Conservation (phyloP, 2,888 invertebrate genomes). For the Nineta flava region DNA sequence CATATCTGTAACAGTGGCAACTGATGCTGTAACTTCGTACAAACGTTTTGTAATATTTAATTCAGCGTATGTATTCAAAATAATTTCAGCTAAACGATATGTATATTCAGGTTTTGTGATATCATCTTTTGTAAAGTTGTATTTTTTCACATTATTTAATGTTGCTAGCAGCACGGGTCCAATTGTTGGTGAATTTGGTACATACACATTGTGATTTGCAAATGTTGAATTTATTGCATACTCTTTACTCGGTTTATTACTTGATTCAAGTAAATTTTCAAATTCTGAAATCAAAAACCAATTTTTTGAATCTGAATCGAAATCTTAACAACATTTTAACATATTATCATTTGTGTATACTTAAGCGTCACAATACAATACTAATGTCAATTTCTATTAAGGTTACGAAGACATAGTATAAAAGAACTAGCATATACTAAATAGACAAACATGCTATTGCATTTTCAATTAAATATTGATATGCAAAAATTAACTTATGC, state of each 20-base stretch:
- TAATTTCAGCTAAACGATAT: constrained; percentile 20
- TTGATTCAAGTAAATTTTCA: constrained; percentile 4
- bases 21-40: constrained; percentile 33
- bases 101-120: constrained; percentile 17
- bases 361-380: too few species aligned
- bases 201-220: constrained; percentile 22
- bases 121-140: constrained; percentile 19
- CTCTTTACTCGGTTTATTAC: constrained; percentile 13
- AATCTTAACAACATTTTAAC: too few species aligned
- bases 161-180: constrained; percentile 21
- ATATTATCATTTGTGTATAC: too few species aligned
- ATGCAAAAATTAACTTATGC: too few species aligned
- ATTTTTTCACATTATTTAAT: constrained; percentile 19
- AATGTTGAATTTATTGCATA: constrained; percentile 20
- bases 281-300: neutral
- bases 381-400: too few species aligned
- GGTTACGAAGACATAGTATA: too few species aligned
- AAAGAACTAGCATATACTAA: too few species aligned
- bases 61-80: constrained; percentile 19
- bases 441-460: too few species aligned
- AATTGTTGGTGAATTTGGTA: constrained; percentile 20
- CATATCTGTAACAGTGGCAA: constrained; percentile 46
- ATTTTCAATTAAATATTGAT: too few species aligned
- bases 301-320: neutral
- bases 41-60: constrained; percentile 19